Base-by-base conservation (phyloP, 2,797 vertebrate species). In the Adelosebastes latens region DNA sequence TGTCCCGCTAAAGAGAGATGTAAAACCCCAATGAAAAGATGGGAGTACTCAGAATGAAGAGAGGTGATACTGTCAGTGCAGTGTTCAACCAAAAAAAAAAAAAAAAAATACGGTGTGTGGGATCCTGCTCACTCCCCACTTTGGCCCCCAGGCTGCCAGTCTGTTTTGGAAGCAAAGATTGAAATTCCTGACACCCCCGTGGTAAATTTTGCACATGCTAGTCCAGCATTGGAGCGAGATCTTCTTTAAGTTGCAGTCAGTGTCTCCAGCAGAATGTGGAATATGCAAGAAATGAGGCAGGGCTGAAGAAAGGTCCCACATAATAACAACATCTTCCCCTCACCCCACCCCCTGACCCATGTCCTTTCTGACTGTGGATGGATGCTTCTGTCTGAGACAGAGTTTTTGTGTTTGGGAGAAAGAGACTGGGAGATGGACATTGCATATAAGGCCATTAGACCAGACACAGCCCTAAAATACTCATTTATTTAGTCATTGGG, bases 141-240 rank as follows among this genome's bases (percentile, higher is more conserved):
- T 80, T 73, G 82, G 88, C 87, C 91, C 86, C 90, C 72, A 46
- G 84, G 80, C 88, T 93, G 91, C 92, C 90, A 87, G 87, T 80
- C 92, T 94, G 92, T 94, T 96, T 96, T 97, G 91, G 95, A 97
- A 97, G 95, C 95, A 97, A 97, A 96, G 95, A 96, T 97, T 96
- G 97, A 98, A 98, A 98, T 98, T 97, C 96, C 97, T 97, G 95
- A 97, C 96, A 95, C 95, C 88, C 93, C 89, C 79, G 93, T 95
- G 96, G 96, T 96, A 95, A 96, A 97, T 96, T 95, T 97, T 96
- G 93, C 96, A 95, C 95, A 93, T 96, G 88, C 89, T 83, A 92
- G 89, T 92, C 92, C 89, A 73, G 80, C 80, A 86, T 27, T 68
- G 87, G 84, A 80, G 85, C 70, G 84, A 76, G 75, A 86, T 79